These are phyloP conservation scores for Pan paniscus DNA, from an alignment of 2,113 vertebrate species.

Conservation along the genomic window DNA sequence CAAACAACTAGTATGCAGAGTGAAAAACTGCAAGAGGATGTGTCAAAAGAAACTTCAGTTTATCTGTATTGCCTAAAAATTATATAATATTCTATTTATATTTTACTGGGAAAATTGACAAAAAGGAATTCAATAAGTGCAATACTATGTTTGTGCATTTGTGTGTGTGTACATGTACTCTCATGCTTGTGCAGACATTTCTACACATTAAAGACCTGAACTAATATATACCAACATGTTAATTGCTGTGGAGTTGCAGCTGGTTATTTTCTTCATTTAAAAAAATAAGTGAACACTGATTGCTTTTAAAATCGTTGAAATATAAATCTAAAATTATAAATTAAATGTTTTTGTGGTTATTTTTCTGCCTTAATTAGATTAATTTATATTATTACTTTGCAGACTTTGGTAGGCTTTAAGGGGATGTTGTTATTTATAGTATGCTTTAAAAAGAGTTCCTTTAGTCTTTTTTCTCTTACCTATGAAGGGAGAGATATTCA, in stretches of 20 bases:
- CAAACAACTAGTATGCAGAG: neutral
- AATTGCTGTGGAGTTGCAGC: neutral
- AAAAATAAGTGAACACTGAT: neutral
- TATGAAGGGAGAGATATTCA: neutral
- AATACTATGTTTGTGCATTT: neutral
- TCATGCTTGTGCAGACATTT: neutral
- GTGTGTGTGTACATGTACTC: neutral
- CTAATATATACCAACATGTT: neutral
- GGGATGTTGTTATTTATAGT: neutral
- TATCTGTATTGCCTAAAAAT: neutral
- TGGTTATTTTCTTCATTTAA: neutral
- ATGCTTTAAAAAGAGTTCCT: neutral
- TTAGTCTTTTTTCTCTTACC: neutral
- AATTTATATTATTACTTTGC: neutral
- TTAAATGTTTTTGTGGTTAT: neutral
- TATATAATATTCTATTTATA: neutral
- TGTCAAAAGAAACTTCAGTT: neutral
- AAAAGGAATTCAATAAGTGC: neutral
- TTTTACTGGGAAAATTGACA: neutral
- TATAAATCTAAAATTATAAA: neutral
- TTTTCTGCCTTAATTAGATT: neutral
- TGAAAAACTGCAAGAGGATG: neutral
- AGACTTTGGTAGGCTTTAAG: neutral
- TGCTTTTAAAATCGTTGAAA: neutral
- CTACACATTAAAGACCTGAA: neutral